phyloP scores from a whole-genome alignment of 2,888 invertebrate genomes.

The Gymnosoma rotundatum region DNA sequence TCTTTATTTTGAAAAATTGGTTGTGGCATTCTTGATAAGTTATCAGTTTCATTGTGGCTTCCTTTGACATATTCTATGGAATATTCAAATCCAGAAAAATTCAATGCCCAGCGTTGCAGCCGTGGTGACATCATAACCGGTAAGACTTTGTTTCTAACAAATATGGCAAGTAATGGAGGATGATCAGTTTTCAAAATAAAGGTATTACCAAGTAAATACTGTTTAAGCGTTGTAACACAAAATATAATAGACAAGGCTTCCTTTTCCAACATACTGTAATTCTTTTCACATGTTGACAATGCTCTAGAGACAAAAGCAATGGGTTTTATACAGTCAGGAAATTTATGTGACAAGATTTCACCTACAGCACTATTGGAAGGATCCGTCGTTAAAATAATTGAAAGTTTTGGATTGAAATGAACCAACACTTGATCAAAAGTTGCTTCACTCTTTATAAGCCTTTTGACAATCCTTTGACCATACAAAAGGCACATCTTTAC shows the following conservation, averaged over 20 bases:
- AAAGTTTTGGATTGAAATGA: conserved; percentile 68
- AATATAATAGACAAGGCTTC: conserved; percentile 57
- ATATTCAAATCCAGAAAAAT: conserved; percentile 64
- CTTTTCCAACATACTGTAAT: conserved; percentile 69
- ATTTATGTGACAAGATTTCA: conserved; percentile 69
- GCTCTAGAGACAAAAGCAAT: conserved; percentile 68
- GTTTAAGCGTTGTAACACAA: conserved; percentile 62
- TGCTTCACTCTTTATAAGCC: conserved; percentile 71
- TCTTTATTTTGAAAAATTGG: conserved; percentile 8
- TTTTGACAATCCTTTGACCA: conserved; percentile 73
- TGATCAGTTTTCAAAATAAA: conserved; percentile 66
- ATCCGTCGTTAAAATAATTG: conserved; percentile 72
- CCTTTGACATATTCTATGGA: conserved; percentile 58
- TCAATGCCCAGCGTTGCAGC: conserved; percentile 45
- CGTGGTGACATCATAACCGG: conserved; percentile 56
- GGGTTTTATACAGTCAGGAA: conserved; percentile 49
- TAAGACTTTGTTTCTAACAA: conserved; percentile 61
- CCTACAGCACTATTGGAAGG: conserved; percentile 68
- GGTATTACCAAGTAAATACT: conserved; percentile 60
- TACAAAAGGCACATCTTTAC: conserved; percentile 71
- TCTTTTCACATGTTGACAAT: conserved; percentile 58
- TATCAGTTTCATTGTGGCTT: conserved; percentile 58
- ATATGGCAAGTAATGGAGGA: conserved; percentile 66
- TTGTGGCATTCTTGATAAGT: conserved; percentile 42
- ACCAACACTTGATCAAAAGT: conserved; percentile 58